A percentile compares a stretch with the other conserved stretches of the same genome.
Conservation (phyloP, 64 coral and sea anemone species). For the Montipora capricornis region DNA sequence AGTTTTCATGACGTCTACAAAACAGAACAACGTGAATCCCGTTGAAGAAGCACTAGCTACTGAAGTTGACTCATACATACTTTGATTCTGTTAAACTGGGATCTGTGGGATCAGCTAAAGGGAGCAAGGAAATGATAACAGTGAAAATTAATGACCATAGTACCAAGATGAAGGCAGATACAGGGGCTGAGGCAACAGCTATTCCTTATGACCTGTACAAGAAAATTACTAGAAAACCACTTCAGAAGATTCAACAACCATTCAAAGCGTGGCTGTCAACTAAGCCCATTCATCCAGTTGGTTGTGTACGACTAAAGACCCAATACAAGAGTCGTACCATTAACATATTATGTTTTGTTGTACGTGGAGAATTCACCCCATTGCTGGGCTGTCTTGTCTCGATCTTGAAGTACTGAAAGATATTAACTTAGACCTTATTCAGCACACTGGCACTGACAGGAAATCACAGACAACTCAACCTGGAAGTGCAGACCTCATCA, state of each 20-base stretch:
- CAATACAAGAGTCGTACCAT: constrained; percentile 8
- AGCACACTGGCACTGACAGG: too few species aligned
- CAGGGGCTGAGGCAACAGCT: not conserved
- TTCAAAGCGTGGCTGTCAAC: constrained; percentile 20
- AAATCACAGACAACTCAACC: too few species aligned
- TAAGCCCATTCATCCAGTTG: constrained; percentile 33
- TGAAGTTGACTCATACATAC: constrained; percentile 42
- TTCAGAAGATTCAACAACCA: constrained; percentile 25
- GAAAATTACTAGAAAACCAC: constrained; percentile 21
- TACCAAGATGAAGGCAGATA: not conserved
- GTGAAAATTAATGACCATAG: constrained; percentile 2
- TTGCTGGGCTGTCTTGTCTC: constrained; percentile 63
- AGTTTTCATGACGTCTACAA: constrained; percentile 7
- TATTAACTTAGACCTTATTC: constrained; percentile 32
- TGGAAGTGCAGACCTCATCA: not conserved
- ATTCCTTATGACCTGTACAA: constrained; percentile 23
- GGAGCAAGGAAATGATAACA: constrained; percentile 42
- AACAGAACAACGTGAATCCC: not conserved
- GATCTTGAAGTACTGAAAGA: constrained; percentile 49
- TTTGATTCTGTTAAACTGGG: constrained; percentile 70
- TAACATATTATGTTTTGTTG: constrained; percentile 67
- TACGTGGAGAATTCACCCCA: constrained; percentile 56
- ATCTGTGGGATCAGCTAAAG: constrained; percentile 11
- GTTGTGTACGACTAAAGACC: constrained; percentile 21
- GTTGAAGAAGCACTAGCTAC: constrained; percentile 9